Base-by-base conservation (phyloP, 23 tunicate genomes). In the Halocynthia roretzi region DNA sequence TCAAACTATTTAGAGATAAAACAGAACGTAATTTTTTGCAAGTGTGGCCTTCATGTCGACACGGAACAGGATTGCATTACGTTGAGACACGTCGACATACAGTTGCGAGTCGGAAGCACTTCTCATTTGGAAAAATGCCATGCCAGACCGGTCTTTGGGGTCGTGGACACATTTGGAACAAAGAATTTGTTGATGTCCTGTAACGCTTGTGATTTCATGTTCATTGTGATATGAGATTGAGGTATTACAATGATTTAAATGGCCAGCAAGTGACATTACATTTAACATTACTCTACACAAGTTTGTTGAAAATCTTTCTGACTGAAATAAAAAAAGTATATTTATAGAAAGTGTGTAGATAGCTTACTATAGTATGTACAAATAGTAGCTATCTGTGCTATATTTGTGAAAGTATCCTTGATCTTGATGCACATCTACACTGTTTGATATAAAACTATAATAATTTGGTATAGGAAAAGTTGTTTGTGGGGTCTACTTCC, bases 161-260 rank as follows among this genome's bases (percentile, higher is more conserved):
- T 87, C 18, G 77, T 82, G 5, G 51, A 62, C 20, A 67, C 77
- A 17, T 77, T 81, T 23, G 80, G 86, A 8, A 17, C 67, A 56
- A 73, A 64, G 6, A 80, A 87, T 77, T 69, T 87, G 56, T 50
- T 87, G 44, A 58, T 87, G 58, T 67, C 93, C 7, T 87, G 93
- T 62, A 44, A 75, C 6, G 64, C 68, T n/a, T 87, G 93, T 70
- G 93, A 87, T 77, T 87, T 53, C 50, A 87, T 87, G 93, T 87
- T 76, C 71, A 82, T 87, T 76, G 93, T 87, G 7, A 68, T 82
- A 22, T 87, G 71, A 73, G 53, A 65, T 10, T 31, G 44, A 31
- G 44, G 44, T 31, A 31, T 31, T 31, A 31, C 44, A 31, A 31
- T 31, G 44, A 31, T 31, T 31, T 31, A 31, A 31, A 31, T 31